A percentile compares a stretch with the other conserved stretches of the same genome.
Evolutionary conservation across 2,888 invertebrate genomes (phyloP).

Genomic region (Himalopsyche japonica): DNA sequence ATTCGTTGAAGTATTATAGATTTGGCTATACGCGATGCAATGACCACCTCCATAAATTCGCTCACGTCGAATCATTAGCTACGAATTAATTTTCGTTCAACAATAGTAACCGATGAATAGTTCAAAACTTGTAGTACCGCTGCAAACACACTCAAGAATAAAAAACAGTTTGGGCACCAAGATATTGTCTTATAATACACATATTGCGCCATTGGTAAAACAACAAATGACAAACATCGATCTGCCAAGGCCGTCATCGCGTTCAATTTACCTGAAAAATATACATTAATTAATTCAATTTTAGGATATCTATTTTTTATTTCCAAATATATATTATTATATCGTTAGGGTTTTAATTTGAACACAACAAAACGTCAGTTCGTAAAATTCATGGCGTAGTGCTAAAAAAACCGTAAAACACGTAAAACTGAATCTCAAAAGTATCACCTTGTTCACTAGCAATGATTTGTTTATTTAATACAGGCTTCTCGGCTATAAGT

Average conservation of each 20-base stretch:
- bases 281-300: neutral
- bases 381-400: too few relatives aligned
- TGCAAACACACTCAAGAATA: constrained; percentile 41
- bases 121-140: constrained; percentile 21
- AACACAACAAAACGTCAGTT: too few relatives aligned
- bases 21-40: too few relatives aligned
- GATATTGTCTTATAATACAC: constrained; percentile 54
- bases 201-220: constrained; percentile 54
- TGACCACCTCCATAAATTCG: too few relatives aligned
- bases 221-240: constrained; percentile 53
- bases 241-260: constrained; percentile 56
- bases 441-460: constrained; percentile 55
- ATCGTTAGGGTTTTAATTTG: too few relatives aligned
- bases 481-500: constrained; percentile 56
- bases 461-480: constrained; percentile 55
- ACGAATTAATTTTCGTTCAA: neutral
- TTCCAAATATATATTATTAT: too few relatives aligned
- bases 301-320: too few relatives aligned
- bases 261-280: constrained; percentile 56
- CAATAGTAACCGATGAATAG: constrained; percentile 5
- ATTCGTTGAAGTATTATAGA: too few relatives aligned
- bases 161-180: constrained; percentile 53
- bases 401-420: too few relatives aligned
- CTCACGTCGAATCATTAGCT: neutral
- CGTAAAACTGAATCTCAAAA: too few relatives aligned